Evolutionary conservation across 2,797 vertebrate species (phyloP).

Genomic region (Poeciliopsis paucimaculata): DNA sequence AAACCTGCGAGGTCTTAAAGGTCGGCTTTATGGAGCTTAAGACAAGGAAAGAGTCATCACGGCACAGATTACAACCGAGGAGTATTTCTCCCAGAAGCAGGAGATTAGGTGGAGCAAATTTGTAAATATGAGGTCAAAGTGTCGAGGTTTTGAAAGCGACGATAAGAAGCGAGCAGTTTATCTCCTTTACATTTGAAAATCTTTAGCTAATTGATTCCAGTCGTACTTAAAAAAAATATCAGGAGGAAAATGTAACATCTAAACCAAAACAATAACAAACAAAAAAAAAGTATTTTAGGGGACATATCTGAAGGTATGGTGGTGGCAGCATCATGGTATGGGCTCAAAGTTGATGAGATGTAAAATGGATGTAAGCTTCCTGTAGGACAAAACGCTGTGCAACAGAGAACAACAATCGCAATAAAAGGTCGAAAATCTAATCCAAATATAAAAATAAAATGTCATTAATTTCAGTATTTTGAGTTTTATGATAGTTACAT

Average conservation of each 20-base stretch:
- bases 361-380: background rate
- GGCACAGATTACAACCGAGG: slow-evolving; percentile 20
- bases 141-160: background rate
- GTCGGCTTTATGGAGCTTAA: slow-evolving; percentile 6
- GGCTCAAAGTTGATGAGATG: background rate
- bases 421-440: background rate
- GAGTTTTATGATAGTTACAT: background rate
- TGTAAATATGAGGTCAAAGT: background rate
- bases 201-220: background rate
- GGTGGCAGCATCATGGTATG: background rate
- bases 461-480: background rate
- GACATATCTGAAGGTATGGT: background rate
- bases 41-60: background rate
- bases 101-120: background rate
- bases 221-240: background rate
- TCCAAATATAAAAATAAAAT: background rate
- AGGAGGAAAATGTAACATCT: background rate
- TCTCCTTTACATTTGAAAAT: background rate
- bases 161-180: background rate
- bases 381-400: background rate
- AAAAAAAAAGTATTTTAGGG: background rate
- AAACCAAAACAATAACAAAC: background rate
- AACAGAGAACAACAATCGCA: background rate
- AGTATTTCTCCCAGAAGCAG: background rate
- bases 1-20: slow-evolving; percentile 36